Evolutionary conservation across 2,888 invertebrate genomes (phyloP), one percentile per base, ranked within the genome.

Genomic region (Lasioglossum morio): DNA sequence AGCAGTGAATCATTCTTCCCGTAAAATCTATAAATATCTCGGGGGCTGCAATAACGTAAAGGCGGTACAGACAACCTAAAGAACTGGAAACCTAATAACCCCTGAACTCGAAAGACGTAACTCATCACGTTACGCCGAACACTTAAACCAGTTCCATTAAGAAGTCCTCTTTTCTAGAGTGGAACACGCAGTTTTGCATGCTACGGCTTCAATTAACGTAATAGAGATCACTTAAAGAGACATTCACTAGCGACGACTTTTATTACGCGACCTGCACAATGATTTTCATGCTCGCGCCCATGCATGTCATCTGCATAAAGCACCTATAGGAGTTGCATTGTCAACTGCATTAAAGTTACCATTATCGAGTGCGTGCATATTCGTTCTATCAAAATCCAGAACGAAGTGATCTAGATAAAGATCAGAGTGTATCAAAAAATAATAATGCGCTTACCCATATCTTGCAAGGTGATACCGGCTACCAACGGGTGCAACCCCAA

Each of bases 41-140:
- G 12, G 43, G 48, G 34, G 23, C 3, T 34, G 37, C n/a, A 27
- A 90, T 77, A 43, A 63, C 77, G 53, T 66, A 66, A 72, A 72
- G 72, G 79, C 70, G 86, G 66, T 66, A 10, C 43, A 30, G 86
- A 72, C 77, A 86, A 79, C 72, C 85, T 81, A 87, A 88, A 86
- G 89, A 78, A 88, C 87, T 90, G 78, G 86, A 90, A 93, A 92
- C 92, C 92, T 70, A 92, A 85, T 92, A 89, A 93, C 93, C 93
- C 85, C 75, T 87, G 87, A 88, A 90, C 92, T 72, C 74, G 19
- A 60, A 43, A 76, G 81, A 88, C 89, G 83, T 93, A 87, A 91
- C 74, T 89, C 88, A 78, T 82, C 76, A 85, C 79, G 84, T 77
- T 82, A 53, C 63, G 88, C 84, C 82, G 86, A 91, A 88, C 76